Percentiles rank a stretch among this genome's conserved stretches.
phyloP scores from a whole-genome alignment of 2,888 invertebrate genomes.

The Drosophila affinis region DNA sequence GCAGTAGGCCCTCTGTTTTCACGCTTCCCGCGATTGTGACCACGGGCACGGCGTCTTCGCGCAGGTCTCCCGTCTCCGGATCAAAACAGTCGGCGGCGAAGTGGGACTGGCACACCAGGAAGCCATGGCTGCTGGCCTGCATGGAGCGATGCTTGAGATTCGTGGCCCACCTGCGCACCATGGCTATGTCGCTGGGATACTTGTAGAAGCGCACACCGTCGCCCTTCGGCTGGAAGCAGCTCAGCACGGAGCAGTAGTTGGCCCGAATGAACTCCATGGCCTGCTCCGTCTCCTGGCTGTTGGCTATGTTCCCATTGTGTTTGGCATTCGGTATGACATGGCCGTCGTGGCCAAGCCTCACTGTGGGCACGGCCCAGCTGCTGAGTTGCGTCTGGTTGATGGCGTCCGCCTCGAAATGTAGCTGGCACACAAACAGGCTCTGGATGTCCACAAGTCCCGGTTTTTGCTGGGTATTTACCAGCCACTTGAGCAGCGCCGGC shows the following conservation, averaged over 20 bases:
- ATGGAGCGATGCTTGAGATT: conserved; percentile 72
- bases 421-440: conserved; percentile 63
- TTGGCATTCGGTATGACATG: conserved; percentile 65
- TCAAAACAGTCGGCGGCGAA: conserved; percentile 63
- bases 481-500: conserved; percentile 65
- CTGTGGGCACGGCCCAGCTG: conserved; percentile 76
- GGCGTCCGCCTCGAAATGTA: conserved; percentile 72
- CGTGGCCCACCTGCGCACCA: conserved; percentile 67
- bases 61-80: conserved; percentile 41
- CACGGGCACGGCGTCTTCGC: conserved; percentile 61
- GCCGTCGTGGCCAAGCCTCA: conserved; percentile 67
- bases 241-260: conserved; percentile 69
- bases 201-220: conserved; percentile 55
- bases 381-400: conserved; percentile 59
- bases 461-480: conserved; percentile 68
- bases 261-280: conserved; percentile 64
- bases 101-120: conserved; percentile 68
- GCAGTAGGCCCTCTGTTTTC: conserved; percentile 11
- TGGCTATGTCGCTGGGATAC: conserved; percentile 64
- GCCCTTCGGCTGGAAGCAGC: conserved; percentile 63
- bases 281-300: conserved; percentile 58
- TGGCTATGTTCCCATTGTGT: conserved; percentile 64
- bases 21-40: conserved; percentile 23
- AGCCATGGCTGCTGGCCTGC: conserved; percentile 71
- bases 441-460: conserved; percentile 52